Evolutionary conservation across 2,113 vertebrate genomes (phyloP).

Genomic region (Riparia riparia): DNA sequence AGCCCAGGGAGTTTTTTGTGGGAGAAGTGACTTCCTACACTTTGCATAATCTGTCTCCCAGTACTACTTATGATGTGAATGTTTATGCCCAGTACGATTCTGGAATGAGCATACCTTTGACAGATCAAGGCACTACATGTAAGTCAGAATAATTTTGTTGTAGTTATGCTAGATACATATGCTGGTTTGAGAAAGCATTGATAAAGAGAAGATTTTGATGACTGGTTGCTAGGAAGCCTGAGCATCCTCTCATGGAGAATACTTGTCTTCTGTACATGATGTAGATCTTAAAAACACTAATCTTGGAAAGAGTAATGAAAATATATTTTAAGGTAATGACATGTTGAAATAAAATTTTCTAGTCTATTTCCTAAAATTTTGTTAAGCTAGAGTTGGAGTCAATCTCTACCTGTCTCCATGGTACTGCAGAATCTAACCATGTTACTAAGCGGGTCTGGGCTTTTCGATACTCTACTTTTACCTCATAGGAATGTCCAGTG

Average conservation of each 20-base stretch:
- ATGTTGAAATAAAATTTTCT: background rate
- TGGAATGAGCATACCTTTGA: slow-evolving; percentile 85
- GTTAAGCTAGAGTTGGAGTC: background rate
- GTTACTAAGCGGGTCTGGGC: background rate
- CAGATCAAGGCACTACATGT: slow-evolving; percentile 92
- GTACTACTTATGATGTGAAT: slow-evolving; percentile 90
- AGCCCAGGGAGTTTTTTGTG: slow-evolving; percentile 89
- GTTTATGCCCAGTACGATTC: slow-evolving; percentile 92
- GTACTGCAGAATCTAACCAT: background rate
- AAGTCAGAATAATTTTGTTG: slow-evolving; percentile 56
- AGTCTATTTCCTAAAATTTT: background rate
- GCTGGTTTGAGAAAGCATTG: background rate
- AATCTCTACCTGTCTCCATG: background rate
- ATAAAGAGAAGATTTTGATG: background rate
- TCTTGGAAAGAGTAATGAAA: background rate
- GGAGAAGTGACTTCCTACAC: slow-evolving; percentile 92
- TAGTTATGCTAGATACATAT: background rate
- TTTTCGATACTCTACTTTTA: background rate
- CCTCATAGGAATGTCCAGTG: background rate
- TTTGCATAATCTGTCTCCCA: slow-evolving; percentile 90
- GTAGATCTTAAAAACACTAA: background rate
- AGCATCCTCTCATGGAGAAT: background rate
- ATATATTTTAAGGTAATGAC: background rate
- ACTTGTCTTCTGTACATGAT: background rate
- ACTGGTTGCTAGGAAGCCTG: background rate